Evolutionary conservation across 1,140 invertebrate genomes (phyloP).

Genomic region (Drosophila insularis): DNA sequence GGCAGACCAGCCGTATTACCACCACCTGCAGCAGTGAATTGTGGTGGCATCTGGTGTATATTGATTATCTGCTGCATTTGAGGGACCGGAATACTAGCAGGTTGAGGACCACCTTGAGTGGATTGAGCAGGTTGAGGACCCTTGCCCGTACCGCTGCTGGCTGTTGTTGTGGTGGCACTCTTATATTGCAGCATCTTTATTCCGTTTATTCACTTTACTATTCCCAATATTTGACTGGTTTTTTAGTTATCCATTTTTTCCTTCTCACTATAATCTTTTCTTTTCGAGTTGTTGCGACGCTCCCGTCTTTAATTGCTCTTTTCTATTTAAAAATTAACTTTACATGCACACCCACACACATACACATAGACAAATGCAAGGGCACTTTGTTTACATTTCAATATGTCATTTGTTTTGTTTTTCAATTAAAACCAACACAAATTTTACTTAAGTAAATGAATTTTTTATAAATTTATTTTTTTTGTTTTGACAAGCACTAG

Average conservation of each 20-base stretch:
- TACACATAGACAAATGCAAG: not conserved
- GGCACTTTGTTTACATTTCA: slow-evolving; percentile 31
- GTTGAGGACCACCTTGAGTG: slow-evolving; percentile 28
- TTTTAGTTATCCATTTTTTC: slow-evolving; percentile 6
- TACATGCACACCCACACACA: slow-evolving; percentile 13
- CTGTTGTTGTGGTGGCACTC: slow-evolving; percentile 49
- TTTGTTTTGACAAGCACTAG: slow-evolving; percentile 79
- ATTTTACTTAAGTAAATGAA: slow-evolving; percentile 28
- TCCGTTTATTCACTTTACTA: not conserved
- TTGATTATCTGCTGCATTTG: slow-evolving; percentile 78
- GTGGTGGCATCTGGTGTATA: slow-evolving; percentile 74
- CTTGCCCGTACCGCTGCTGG: slow-evolving; percentile 34
- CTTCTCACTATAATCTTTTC: slow-evolving; percentile 8
- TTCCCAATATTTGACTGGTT: not conserved
- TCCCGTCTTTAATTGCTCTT: not conserved
- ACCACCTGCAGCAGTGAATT: slow-evolving; percentile 51
- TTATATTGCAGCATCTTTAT: slow-evolving; percentile 63
- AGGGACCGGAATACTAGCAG: slow-evolving; percentile 23
- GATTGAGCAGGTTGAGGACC: slow-evolving; percentile 36
- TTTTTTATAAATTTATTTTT: slow-evolving; percentile 42
- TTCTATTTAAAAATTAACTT: not conserved
- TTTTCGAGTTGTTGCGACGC: slow-evolving; percentile 9
- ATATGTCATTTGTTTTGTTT: slow-evolving; percentile 18
- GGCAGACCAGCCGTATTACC: slow-evolving; percentile 30
- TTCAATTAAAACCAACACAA: slow-evolving; percentile 2